Evolutionary conservation across 2,888 invertebrate genomes (phyloP), one percentile per base, ranked within the genome.

Genomic region (Cerceris rybyensis): DNA sequence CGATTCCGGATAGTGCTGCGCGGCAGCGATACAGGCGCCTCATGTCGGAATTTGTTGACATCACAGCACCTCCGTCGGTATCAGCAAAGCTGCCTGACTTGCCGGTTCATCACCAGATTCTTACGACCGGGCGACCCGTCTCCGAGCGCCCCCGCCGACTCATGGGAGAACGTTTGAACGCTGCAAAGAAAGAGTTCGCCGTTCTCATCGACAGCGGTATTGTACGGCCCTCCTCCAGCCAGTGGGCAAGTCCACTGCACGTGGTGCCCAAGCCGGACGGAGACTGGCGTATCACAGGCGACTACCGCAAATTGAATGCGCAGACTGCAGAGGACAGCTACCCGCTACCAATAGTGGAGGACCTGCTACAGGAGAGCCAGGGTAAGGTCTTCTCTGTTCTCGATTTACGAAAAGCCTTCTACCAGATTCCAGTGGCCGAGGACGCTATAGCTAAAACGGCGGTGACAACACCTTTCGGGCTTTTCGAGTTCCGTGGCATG

Each of bases 361-460:
- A 64, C 16, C 16, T 52, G 52, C 52, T 52, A 7, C 52, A 52
- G 7, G n/a, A 52, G n/a, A n/a, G 52, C 13, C 16, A 13, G n/a
- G 52, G 16, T n/a, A n/a, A 6, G 16, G 52, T 52, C 6, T 52
- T 8, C 52, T 52, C 16, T 6, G 16, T 14, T 6, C 7, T 52
- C 7, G 52, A 52, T 14, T 7, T 55, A 7, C 5, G 28, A 28
- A 55, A 55, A 28, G 55, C 55, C 5, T 55, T 16, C 17, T 16
- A 55, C 17, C 59, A 57, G n/a, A 70, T 78, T 0, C 77, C 79
- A 2, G 59, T 82, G 7, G 57, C 57, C 4, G 39, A 63, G 2
- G 39, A 49, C 13, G 16, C 55, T 1, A 49, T 70, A 0, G 39
- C 17, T 14, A 70, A 70, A 9, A 70, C 58, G 0, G 58, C 64